Evolutionary conservation across 2,797 vertebrate species (phyloP).

Genomic region (Coranthus polyacanthus): DNA sequence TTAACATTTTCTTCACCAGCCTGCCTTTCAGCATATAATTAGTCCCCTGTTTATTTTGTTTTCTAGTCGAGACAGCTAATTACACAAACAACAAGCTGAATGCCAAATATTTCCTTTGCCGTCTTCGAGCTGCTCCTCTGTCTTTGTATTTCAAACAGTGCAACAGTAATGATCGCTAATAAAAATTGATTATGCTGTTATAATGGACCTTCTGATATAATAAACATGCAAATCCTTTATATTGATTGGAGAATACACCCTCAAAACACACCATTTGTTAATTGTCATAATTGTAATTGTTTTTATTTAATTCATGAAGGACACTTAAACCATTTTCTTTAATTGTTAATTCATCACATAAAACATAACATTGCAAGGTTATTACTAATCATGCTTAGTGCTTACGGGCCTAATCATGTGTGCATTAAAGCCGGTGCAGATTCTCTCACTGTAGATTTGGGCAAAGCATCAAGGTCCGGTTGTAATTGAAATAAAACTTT

Average conservation of each 20-base stretch:
- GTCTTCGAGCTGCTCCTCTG: conserved; percentile 1
- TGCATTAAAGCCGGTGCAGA: conserved; percentile 2
- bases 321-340: conserved; percentile 9
- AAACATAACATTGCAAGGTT: conserved; percentile 9
- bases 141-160: conserved; percentile 37
- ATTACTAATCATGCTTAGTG: conserved; percentile 24
- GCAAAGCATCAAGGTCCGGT: too few species aligned
- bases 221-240: conserved; percentile 27
- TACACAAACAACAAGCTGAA: conserved; percentile 43
- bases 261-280: background rate
- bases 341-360: conserved; percentile 20
- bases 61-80: conserved; percentile 46
- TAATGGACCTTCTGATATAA: conserved; percentile 26
- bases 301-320: conserved; percentile 2
- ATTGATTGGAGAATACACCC: background rate
- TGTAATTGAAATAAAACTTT: too few species aligned
- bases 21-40: conserved; percentile 25
- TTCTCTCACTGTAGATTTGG: conserved; percentile 1
- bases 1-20: conserved; percentile 30
- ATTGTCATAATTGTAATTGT: conserved; percentile 30
- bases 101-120: conserved; percentile 26
- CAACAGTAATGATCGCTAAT: conserved; percentile 28
- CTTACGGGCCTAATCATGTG: conserved; percentile 1
- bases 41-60: conserved; percentile 34
- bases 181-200: conserved; percentile 29